phyloP scores from a whole-genome alignment of 2,888 invertebrate genomes.

The Norana najaformis region DNA sequence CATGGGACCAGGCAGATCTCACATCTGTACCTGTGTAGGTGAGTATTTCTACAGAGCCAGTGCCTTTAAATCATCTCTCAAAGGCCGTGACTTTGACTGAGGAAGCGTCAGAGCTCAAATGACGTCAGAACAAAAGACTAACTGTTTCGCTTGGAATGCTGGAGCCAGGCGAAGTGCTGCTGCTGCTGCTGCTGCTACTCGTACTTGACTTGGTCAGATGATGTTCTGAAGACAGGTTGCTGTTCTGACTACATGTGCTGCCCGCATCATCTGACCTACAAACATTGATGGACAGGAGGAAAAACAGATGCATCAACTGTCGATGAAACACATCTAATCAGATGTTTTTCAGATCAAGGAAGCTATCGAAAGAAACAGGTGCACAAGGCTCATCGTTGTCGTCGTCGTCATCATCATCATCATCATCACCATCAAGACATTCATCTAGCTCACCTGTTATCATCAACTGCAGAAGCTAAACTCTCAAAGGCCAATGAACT shows the following conservation, averaged over 20 bases:
- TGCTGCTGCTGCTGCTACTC: constrained; percentile 29
- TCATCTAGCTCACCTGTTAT: not conserved
- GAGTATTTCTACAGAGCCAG: too few species aligned
- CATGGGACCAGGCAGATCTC: too few species aligned
- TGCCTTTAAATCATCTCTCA: too few species aligned
- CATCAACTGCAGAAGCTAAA: not conserved
- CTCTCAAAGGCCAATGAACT: not conserved
- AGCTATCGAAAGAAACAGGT: not conserved
- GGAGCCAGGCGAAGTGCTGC: constrained; percentile 15
- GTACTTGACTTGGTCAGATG: constrained; percentile 20
- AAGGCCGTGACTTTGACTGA: not conserved
- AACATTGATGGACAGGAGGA: not conserved
- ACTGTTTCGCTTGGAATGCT: constrained; percentile 16
- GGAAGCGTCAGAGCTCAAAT: not conserved
- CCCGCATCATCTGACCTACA: not conserved
- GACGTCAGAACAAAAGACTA: not conserved
- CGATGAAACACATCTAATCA: not conserved
- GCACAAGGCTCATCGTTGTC: not conserved
- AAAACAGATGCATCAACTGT: not conserved
- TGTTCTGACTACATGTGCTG: constrained; percentile 22
- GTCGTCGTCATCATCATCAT: not conserved
- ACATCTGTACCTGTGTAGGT: too few species aligned
- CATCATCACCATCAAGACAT: not conserved
- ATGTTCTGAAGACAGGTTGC: not conserved
- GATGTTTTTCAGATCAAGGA: not conserved